Evolutionary conservation across 2,113 vertebrate genomes (phyloP).

Genomic region (Paraplagusia blochii): DNA sequence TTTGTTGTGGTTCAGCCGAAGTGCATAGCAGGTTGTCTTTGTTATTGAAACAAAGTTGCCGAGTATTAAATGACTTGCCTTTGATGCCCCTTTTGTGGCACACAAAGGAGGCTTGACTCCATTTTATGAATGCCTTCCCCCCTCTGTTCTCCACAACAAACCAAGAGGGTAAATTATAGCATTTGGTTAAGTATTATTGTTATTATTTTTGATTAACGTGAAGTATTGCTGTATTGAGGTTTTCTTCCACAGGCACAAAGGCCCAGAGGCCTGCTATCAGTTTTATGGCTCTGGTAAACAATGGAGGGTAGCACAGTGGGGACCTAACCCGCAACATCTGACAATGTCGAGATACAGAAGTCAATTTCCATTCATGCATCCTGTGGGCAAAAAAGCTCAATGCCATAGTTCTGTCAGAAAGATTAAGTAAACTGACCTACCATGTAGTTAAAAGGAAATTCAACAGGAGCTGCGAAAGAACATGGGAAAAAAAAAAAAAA

Average conservation of each 20-base stretch:
- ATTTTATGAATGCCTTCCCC: slow-evolving; percentile 72
- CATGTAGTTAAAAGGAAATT: slow-evolving; percentile 49
- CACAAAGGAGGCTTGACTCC: slow-evolving; percentile 70
- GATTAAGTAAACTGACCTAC: slow-evolving; percentile 59
- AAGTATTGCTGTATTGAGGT: slow-evolving; percentile 58
- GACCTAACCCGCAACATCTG: slow-evolving; percentile 55
- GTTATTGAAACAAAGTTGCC: slow-evolving; percentile 73
- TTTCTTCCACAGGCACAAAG: slow-evolving; percentile 61
- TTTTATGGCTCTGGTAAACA: slow-evolving; percentile 64
- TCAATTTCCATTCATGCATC: slow-evolving; percentile 55
- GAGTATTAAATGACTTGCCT: slow-evolving; percentile 61
- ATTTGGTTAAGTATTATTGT: slow-evolving; percentile 66
- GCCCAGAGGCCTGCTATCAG: slow-evolving; percentile 52
- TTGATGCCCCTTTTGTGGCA: slow-evolving; percentile 61
- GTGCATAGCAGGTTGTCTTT: slow-evolving; percentile 75
- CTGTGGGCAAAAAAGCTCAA: slow-evolving; percentile 42
- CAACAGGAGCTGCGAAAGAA: slow-evolving; percentile 35
- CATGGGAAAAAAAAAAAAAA: slow-evolving; percentile 44
- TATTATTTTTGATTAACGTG: slow-evolving; percentile 67
- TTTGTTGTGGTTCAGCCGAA: slow-evolving; percentile 77
- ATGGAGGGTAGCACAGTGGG: slow-evolving; percentile 59
- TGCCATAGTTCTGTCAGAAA: slow-evolving; percentile 52
- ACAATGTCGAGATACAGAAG: slow-evolving; percentile 62
- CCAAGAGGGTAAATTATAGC: slow-evolving; percentile 56
- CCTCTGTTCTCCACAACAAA: slow-evolving; percentile 62